Evolutionary conservation across 1,140 invertebrate genomes (phyloP).

Genomic region (Lysiphlebus fabarum): DNA sequence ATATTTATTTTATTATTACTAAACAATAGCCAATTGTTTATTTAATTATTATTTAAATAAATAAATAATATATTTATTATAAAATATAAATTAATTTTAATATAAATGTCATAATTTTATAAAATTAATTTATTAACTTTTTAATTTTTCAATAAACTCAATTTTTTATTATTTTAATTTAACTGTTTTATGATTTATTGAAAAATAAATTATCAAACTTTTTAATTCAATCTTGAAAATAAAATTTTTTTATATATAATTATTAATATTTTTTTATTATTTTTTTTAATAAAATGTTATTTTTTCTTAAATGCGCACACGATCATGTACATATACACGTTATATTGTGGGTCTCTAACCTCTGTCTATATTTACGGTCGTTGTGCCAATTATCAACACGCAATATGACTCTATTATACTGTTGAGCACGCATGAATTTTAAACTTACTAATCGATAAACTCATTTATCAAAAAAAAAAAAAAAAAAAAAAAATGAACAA

Average conservation of each 20-base stretch:
- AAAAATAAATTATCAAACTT: conserved; percentile 19
- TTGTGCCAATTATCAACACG: conserved; percentile 36
- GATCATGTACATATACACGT: conserved; percentile 3
- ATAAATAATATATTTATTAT: no score
- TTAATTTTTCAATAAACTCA: not conserved
- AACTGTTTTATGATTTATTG: conserved; percentile 19
- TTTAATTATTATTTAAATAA: conserved; percentile 4
- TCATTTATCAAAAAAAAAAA: no score
- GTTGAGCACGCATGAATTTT: conserved; percentile 13
- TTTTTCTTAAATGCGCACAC: not conserved
- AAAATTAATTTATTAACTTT: no score
- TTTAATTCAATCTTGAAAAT: not conserved
- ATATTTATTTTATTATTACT: conserved; percentile 6
- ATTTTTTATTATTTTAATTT: not conserved
- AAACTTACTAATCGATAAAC: not conserved
- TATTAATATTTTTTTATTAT: no score
- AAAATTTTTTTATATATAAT: not conserved
- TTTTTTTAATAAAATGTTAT: no score
- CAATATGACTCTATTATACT: conserved; percentile 23
- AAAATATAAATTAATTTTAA: no score
- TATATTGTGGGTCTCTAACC: conserved; percentile 35
- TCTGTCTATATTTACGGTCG: conserved; percentile 23
- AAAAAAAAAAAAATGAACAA: no score
- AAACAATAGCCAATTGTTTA: not conserved
- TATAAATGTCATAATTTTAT: no score